These are phyloP conservation scores for Cryptoleucopteryx plumbea DNA, from an alignment of 2,113 vertebrate species.

Conservation along the genomic window DNA sequence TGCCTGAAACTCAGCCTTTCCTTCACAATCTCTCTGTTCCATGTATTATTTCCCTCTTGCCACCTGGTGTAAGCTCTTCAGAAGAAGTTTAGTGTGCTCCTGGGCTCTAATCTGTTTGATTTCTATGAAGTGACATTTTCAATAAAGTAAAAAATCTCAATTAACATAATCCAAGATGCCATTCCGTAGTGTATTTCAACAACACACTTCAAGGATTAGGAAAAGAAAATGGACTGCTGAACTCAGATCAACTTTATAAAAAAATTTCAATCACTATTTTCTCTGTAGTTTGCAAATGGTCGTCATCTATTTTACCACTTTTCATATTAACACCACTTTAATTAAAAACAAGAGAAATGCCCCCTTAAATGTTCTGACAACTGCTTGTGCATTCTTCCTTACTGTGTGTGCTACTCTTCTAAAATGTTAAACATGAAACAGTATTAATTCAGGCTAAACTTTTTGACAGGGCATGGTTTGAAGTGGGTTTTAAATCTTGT, in stretches of 20 bases:
- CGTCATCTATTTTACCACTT: background rate
- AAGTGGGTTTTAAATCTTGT: background rate
- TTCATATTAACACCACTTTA: background rate
- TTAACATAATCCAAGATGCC: conserved; percentile 42
- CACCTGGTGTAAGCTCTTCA: background rate
- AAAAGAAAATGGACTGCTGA: background rate
- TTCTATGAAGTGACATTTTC: conserved; percentile 20
- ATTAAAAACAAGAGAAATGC: background rate
- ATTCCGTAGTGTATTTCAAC: background rate
- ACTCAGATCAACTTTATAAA: background rate
- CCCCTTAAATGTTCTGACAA: background rate
- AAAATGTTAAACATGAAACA: background rate
- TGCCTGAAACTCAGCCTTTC: background rate
- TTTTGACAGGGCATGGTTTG: background rate
- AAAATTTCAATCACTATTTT: background rate
- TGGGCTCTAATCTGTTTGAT: background rate
- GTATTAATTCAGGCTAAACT: background rate
- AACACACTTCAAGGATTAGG: background rate
- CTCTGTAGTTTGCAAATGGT: background rate
- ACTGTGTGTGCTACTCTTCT: background rate
- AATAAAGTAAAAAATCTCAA: conserved; percentile 30
- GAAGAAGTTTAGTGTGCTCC: background rate
- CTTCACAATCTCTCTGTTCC: background rate
- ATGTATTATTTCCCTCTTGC: background rate
- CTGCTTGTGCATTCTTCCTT: background rate